A percentile compares a stretch with the other conserved stretches of the same genome.
These are phyloP conservation scores for Busseola fusca DNA, from an alignment of 2,888 invertebrate genomes.

Conservation along the genomic window DNA sequence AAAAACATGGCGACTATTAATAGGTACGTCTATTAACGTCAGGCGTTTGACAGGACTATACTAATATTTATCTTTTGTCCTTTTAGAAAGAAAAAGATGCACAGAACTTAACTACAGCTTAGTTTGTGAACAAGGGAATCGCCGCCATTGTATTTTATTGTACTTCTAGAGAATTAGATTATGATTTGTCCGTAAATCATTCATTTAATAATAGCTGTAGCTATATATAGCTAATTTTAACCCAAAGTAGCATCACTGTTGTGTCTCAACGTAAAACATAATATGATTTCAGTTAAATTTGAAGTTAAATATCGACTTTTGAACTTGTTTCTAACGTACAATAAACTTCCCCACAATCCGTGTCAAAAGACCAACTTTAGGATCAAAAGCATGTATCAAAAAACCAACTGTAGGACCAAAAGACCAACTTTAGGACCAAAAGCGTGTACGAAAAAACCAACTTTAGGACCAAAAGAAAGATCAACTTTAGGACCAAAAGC, in stretches of 20 bases:
- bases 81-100: no score
- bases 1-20: no score
- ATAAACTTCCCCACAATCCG: background rate
- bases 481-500: background rate
- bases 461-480: no score
- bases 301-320: background rate
- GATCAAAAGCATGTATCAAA: background rate
- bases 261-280: background rate
- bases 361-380: slow-evolving; percentile 2
- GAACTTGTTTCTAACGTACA: background rate
- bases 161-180: background rate
- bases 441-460: no score
- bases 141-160: background rate
- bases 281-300: background rate
- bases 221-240: no score
- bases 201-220: background rate
- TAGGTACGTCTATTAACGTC: no score
- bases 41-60: no score
- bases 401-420: no score
- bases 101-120: no score
- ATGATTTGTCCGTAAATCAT: background rate
- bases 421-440: no score
- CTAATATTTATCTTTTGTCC: no score
- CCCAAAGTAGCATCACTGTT: background rate
- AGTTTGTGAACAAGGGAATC: no score